Evolutionary conservation across 2,888 invertebrate species (phyloP), one percentile per base, ranked within the genome.

Genomic region (Theretra japonica): DNA sequence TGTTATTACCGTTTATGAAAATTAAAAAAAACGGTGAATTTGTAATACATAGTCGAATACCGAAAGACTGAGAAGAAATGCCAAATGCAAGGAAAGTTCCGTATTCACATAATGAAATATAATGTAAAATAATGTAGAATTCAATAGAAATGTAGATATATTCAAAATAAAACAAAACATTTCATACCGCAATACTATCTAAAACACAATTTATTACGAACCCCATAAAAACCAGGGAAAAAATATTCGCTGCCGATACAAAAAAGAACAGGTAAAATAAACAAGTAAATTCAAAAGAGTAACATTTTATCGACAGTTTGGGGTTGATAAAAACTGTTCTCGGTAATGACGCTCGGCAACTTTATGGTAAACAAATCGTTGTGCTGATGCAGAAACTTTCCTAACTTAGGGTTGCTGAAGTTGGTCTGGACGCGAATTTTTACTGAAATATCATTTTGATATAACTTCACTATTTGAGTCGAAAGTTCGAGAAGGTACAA

Each of bases 241-340:
- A 59, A n/a, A 23, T 48, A 8, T 65, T 33, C 33, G 62, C 11
- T 62, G 33, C 17, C 65, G 65, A 65, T 65, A 60, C 60, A 65
- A 48, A 65, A 65, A 48, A 48, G 65, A 23, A 65, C 65, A 65
- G 65, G 65, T 65, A 65, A 65, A 41, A 23, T 65, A 65, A 65
- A 65, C 48, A 65, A 65, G 41, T 21, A 65, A 65, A 23, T 58
- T 58, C 58, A 23, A 65, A 48, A 65, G 65, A 65, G 50, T 28
- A 90, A 85, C 84, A 65, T 87, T 87, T 83, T 82, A 81, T 80
- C 80, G 82, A 84, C 86, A 65, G 82, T 83, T 84, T 79, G 82
- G 87, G 91, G 91, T 93, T 93, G 90, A 92, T 92, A 93, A 93
- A 93, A 92, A 92, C 91, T 85, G 91, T 80, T 89, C 88, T 89